Evolutionary conservation across 2,888 invertebrate species (phyloP).

Genomic region (Prionchulus punctatus): DNA sequence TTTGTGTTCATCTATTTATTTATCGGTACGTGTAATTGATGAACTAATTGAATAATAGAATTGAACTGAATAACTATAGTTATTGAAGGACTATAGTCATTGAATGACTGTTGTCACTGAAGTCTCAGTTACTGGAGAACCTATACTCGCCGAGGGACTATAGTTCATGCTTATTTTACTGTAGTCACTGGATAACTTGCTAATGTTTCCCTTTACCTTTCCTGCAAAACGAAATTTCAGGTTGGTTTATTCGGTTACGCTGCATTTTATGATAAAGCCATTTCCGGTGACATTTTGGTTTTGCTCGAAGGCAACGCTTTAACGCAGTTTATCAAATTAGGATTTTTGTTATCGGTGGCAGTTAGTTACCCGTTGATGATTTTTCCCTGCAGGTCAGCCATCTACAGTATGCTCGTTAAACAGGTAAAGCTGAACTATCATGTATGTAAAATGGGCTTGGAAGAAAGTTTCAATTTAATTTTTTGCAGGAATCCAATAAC

Average conservation of each 20-base stretch:
- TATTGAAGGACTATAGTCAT: too few species aligned
- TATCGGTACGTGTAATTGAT: conserved; percentile 36
- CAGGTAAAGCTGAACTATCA: background rate
- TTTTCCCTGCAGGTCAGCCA: conserved; percentile 81
- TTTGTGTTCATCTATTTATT: conserved; percentile 74
- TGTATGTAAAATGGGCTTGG: background rate
- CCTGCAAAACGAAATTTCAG: conserved; percentile 37
- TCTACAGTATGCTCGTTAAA: conserved; percentile 67
- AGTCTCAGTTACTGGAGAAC: too few species aligned
- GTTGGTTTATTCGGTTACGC: conserved; percentile 84
- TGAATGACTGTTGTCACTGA: too few species aligned
- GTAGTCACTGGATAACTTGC: background rate
- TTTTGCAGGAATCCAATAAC: background rate
- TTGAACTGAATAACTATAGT: too few species aligned
- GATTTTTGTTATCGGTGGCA: conserved; percentile 81
- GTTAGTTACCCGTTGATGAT: conserved; percentile 91
- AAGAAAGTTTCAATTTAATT: background rate
- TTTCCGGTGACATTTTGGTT: conserved; percentile 70
- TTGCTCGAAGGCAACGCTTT: conserved; percentile 59
- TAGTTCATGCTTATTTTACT: background rate
- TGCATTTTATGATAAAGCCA: conserved; percentile 50
- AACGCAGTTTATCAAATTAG: conserved; percentile 76
- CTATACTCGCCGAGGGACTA: too few species aligned
- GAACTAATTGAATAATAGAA: too few species aligned
- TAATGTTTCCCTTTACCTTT: conserved; percentile 8